Evolutionary conservation across 2,113 vertebrate species (phyloP).

Genomic region (Hemiprocne comata): DNA sequence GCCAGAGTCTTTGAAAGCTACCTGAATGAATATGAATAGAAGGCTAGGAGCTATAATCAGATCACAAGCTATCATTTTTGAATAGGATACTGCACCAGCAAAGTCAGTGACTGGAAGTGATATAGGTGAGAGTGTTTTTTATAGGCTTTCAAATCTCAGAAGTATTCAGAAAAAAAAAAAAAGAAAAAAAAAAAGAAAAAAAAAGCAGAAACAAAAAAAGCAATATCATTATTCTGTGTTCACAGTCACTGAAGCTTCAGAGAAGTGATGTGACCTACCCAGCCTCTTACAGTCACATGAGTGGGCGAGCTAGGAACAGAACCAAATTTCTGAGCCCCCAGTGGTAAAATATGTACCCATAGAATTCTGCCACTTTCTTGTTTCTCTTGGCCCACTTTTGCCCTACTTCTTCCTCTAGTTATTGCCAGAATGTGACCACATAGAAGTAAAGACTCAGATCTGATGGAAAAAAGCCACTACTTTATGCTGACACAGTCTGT

Average conservation of each 20-base stretch:
- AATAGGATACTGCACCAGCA: neutral
- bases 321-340: neutral
- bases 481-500: neutral
- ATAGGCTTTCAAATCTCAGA: neutral
- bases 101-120: neutral
- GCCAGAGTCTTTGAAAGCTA: neutral
- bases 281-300: neutral
- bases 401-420: neutral
- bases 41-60: neutral
- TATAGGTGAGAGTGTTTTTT: neutral
- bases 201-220: too few relatives aligned
- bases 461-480: neutral
- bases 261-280: neutral
- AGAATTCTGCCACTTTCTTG: neutral
- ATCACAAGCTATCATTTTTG: neutral
- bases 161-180: neutral
- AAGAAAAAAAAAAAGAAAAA: too few relatives aligned
- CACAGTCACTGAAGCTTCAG: neutral
- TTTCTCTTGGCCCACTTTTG: neutral
- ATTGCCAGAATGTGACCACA: neutral
- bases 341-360: fast-evolving
- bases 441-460: neutral
- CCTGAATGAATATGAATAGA: neutral
- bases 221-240: neutral
- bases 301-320: neutral